A percentile compares a stretch with the other conserved stretches of the same genome.
Evolutionary conservation across 2,797 vertebrate genomes (phyloP).

Genomic region (Brotogeris chrysoptera): DNA sequence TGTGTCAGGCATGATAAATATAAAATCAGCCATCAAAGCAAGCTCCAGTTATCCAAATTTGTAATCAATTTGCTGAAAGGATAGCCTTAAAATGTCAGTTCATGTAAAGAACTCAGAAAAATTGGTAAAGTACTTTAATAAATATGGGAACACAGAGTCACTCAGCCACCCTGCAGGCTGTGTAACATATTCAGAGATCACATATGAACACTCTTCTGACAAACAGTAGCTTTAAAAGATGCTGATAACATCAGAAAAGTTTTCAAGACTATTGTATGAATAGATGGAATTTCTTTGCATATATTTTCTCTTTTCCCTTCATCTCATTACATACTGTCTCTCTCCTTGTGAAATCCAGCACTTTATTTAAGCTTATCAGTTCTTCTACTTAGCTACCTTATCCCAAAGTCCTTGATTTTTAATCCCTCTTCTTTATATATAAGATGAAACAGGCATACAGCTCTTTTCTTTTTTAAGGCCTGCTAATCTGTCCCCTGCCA

Average conservation of each 20-base stretch:
- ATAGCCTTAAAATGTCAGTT: constrained; percentile 28
- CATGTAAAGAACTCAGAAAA: background rate
- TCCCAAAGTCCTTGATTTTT: background rate
- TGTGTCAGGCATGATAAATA: background rate
- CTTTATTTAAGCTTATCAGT: background rate
- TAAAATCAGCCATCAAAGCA: constrained; percentile 3
- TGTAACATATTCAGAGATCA: background rate
- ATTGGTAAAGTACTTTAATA: background rate
- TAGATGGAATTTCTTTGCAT: background rate
- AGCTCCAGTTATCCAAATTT: background rate
- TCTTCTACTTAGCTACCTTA: background rate
- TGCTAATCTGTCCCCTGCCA: background rate
- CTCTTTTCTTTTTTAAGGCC: background rate
- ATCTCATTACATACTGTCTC: background rate
- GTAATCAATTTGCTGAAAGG: background rate
- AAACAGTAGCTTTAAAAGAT: background rate
- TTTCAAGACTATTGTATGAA: background rate
- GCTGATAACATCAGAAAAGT: background rate
- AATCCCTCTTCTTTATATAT: background rate
- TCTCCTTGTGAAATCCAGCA: background rate
- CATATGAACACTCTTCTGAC: background rate
- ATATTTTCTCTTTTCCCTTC: background rate
- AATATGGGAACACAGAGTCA: background rate
- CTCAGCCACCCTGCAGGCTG: background rate
- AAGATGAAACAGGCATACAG: background rate